Base-by-base conservation (phyloP, 2,113 vertebrate genomes). In the Fulica atra region DNA sequence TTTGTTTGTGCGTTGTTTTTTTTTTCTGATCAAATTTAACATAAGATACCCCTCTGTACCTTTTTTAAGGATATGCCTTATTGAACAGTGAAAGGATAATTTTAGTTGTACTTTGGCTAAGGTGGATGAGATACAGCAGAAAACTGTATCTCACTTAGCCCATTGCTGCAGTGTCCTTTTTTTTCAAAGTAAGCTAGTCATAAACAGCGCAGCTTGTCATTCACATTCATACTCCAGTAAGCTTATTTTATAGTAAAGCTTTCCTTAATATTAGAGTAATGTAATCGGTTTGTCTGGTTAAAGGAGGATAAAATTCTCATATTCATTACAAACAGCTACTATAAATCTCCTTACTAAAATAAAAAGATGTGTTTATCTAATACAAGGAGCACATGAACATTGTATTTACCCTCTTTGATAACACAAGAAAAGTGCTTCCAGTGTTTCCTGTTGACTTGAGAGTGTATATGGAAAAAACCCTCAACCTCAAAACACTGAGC, bases 341-440 rank as follows among this genome's bases (percentile, higher is more conserved):
- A 84, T 81, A 90, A 95, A 92, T 94, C 64, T 86, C 38, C 38
- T 44, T 53, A 28, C 42, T 68, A 68, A 94, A 95, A 71, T 86
- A 94, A 96, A 97, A 91, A 42, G 28, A 89, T 82, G 0, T 28
- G 48, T 93, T 93, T 88, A 68, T 92, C 36, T 48, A 51, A 90
- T 81, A 94, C 80, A 78, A 77, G 68, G 81, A 38, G 4, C 13
- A 23, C 28, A 60, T 9, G 21, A 73, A 73, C 46, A 38, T 77
- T 48, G 63, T 60, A 54, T 92, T 83, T 88, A 2, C 24, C 26
- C 38, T 70, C 42, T 33, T 23, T 66, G 51, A 68, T 88, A 38
- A 13, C 64, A 83, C 42, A 60, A 71, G 24, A 53, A 28, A 11
- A 64, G 5, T 36, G 9, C 6, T 92, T 80, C 15, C 35, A 85